These are phyloP conservation scores for Drosophila tripunctata DNA, from an alignment of 2,888 invertebrate genomes.

Conservation along the genomic window DNA sequence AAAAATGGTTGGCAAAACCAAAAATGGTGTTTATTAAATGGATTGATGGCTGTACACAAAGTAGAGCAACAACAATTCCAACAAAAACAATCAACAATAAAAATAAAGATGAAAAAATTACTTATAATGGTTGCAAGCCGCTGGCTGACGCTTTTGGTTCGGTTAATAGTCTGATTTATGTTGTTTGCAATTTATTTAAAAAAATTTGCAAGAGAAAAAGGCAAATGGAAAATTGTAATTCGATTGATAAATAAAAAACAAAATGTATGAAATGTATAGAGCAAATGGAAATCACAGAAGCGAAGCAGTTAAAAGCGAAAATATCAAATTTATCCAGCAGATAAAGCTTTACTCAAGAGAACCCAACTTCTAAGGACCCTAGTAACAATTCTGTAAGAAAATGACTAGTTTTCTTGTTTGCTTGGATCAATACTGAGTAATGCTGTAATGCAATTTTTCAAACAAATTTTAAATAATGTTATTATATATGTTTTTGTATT, in stretches of 20 bases:
- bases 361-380: too few relatives aligned
- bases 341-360: too few relatives aligned
- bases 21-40: slow-evolving; percentile 83
- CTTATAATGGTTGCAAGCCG: slow-evolving; percentile 52
- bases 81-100: slow-evolving; percentile 17
- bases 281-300: too few relatives aligned
- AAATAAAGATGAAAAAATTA: slow-evolving; percentile 33
- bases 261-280: not conserved
- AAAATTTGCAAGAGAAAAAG: slow-evolving; percentile 28
- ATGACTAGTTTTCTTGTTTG: too few relatives aligned
- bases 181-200: slow-evolving; percentile 69
- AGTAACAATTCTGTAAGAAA: too few relatives aligned
- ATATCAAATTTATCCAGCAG: too few relatives aligned
- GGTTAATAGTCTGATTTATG: slow-evolving; percentile 62
- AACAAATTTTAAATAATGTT: too few relatives aligned
- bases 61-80: slow-evolving; percentile 13
- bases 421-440: too few relatives aligned
- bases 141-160: slow-evolving; percentile 41
- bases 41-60: slow-evolving; percentile 56
- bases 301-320: too few relatives aligned
- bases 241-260: slow-evolving; percentile 32
- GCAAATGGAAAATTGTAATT: slow-evolving; percentile 30
- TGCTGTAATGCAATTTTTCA: too few relatives aligned
- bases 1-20: slow-evolving; percentile 79
- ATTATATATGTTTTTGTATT: too few relatives aligned